Evolutionary conservation across 2,888 invertebrate genomes (phyloP), one percentile per base, ranked within the genome.

Genomic region (Drosophila glabriapex): DNA sequence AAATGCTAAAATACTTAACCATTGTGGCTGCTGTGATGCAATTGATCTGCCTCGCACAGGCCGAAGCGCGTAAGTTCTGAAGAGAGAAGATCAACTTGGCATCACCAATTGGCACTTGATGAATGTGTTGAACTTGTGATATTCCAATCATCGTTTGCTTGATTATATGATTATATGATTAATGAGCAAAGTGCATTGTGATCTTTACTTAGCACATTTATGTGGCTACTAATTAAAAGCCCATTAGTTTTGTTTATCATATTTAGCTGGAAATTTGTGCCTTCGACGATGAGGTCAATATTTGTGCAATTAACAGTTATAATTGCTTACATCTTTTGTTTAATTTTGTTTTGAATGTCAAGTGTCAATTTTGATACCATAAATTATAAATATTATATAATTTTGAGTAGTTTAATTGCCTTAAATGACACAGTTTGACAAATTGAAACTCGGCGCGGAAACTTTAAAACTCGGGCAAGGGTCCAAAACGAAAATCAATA

Each of bases 1-100:
- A 71, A 46, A 86, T 89, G 85, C 62, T 86, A 35, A 87, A 52
- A 58, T 76, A 65, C 39, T 33, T 74, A 58, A 75, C 73, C 54
- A 60, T 86, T 53, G 59, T 78, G 25, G 66, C 76, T 59, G 73
- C 72, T 35, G 56, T 72, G 37, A 56, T 76, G 41, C 89, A 80
- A 62, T 39, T 76, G 22, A 46, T 73, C 31, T 68, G 46, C 54
- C 22, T 75, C n/a, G 41, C 68, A 25, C 70, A 68, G 54, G 78
- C 80, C 22, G 78, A 84, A 53, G 14, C 80, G 49, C 89, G 85
- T 86, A 86, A 86, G 85, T 79, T 76, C 52, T 39, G 4, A 19
- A 35, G 2, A 43, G 31, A 37, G 43, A 22, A 37, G 43, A 22
- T 43, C 5, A 9, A 16, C 46, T 25, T 46, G 31, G 10, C 29